Base-by-base conservation (phyloP, 1,140 invertebrate genomes). In the Ips nitidus region DNA sequence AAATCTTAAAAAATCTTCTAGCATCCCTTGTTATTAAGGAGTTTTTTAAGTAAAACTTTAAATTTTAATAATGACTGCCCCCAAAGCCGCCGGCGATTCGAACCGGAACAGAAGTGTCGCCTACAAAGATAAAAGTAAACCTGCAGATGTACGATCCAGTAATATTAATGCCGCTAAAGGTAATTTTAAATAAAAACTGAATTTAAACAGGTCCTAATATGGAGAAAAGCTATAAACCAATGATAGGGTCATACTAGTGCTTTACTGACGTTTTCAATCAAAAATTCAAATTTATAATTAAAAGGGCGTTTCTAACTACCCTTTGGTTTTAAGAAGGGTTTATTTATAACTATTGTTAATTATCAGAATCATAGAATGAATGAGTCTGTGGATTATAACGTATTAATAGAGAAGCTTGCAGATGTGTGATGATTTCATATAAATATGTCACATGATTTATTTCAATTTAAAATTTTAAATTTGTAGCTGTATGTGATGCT, bases 141-240 rank as follows among this genome's bases (percentile, higher is more conserved):
- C 96, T 7, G 86, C 88, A 8, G 94, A 98, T 84, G 97, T 99
- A 79, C 89, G 98, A 56, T 85, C 87, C 66, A 98, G 95, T 76
- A 99, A 99, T 81, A 99, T 99, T 71, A 90, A 90, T 81, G 98
- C 98, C 72, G 97, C 95, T 39, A 99, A 99, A 92, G 94, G 95
- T 97, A 87, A 57, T 39, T 2, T 38, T 8, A 52, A 37, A 36
- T 0, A 22, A 22, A 22, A 22, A 22, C 22, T 22, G 22, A 22
- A 22, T 22, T 22, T 47, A 47, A 58, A 40, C 5, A 41, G 39
- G 7, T 41, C 8, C 56, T 50, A 41, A 43, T 1, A 39, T 47
- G 53, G 37, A 58, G 56, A 22, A 22, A 22, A 1, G 37, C 4
- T 55, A 22, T 55, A 55, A 55, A 22, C 22, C 22, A 22, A 22